A percentile compares a stretch with the other conserved stretches of the same genome.
phyloP scores from a whole-genome alignment of 2,797 vertebrate genomes.

The Choloepus didactylus region DNA sequence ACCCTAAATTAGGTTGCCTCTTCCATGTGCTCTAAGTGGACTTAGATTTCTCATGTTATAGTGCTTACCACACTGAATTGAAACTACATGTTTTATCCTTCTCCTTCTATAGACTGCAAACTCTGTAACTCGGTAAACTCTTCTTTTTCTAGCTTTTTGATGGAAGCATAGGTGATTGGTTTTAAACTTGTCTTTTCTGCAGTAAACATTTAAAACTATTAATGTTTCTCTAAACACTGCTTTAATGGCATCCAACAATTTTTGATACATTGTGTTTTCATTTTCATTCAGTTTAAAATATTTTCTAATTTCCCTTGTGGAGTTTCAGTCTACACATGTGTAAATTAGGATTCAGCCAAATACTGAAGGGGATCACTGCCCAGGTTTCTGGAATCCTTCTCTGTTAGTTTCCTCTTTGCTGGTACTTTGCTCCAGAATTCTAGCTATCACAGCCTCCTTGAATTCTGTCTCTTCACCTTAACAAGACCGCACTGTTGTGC shows the following conservation, averaged over 20 bases:
- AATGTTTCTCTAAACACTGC: conserved; percentile 18
- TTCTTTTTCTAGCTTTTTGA: conserved; percentile 11
- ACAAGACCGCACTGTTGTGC: background rate
- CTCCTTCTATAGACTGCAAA: background rate
- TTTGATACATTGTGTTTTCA: conserved; percentile 28
- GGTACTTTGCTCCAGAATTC: conserved; percentile 37
- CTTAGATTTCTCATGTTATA: background rate
- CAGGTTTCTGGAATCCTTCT: conserved; percentile 35
- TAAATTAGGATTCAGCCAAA: conserved; percentile 41
- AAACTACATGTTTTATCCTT: background rate
- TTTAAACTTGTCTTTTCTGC: conserved; percentile 45
- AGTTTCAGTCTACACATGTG: background rate
- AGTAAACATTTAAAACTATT: conserved; percentile 38
- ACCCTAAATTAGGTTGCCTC: background rate
- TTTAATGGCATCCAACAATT: conserved; percentile 37
- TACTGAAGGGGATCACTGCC: background rate
- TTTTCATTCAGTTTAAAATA: conserved; percentile 64
- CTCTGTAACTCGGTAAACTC: background rate
- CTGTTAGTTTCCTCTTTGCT: background rate
- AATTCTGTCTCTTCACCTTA: background rate
- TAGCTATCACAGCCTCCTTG: background rate
- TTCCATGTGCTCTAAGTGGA: background rate
- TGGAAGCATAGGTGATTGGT: conserved; percentile 33
- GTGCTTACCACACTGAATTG: background rate
- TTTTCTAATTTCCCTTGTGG: conserved; percentile 10